phyloP scores from a whole-genome alignment of 2,888 invertebrate genomes.

The Cantharis nigra region DNA sequence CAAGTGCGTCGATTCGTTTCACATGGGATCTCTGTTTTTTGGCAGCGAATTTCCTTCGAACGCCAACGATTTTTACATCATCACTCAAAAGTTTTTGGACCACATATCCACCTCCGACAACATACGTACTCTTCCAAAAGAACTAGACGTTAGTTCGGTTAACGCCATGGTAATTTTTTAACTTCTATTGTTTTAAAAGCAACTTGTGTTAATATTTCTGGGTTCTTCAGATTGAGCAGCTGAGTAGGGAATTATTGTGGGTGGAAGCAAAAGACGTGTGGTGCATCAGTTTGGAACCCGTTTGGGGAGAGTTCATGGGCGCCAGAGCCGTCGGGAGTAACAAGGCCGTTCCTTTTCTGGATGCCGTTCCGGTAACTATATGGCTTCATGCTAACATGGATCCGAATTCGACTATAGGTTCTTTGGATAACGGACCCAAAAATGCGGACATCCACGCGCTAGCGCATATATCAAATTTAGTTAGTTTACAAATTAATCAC shows the following conservation, averaged over 20 bases:
- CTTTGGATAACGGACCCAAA: constrained; percentile 36
- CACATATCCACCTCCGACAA: constrained; percentile 63
- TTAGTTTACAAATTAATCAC: constrained; percentile 90
- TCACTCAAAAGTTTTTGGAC: constrained; percentile 80
- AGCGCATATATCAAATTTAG: constrained; percentile 80
- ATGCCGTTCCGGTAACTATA: constrained; percentile 84
- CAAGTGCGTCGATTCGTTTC: constrained; percentile 76
- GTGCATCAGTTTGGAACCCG: constrained; percentile 85
- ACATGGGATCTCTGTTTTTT: constrained; percentile 75
- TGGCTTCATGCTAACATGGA: constrained; percentile 71
- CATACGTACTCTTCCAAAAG: constrained; percentile 51
- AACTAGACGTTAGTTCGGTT: constrained; percentile 45
- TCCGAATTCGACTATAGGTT: constrained; percentile 51
- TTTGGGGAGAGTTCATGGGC: constrained; percentile 92
- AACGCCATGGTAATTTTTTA: constrained; percentile 42
- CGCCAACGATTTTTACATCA: constrained; percentile 71
- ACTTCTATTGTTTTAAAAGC: not conserved
- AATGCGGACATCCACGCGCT: constrained; percentile 78
- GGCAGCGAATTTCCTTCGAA: constrained; percentile 79
- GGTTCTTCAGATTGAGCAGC: constrained; percentile 45
- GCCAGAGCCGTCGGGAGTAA: constrained; percentile 75
- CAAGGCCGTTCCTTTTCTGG: constrained; percentile 78
- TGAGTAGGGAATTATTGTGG: constrained; percentile 65
- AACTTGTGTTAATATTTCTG: not conserved
- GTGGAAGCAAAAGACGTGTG: constrained; percentile 86